Conservation (phyloP, 2,113 vertebrate species). For the Rhea americana region DNA sequence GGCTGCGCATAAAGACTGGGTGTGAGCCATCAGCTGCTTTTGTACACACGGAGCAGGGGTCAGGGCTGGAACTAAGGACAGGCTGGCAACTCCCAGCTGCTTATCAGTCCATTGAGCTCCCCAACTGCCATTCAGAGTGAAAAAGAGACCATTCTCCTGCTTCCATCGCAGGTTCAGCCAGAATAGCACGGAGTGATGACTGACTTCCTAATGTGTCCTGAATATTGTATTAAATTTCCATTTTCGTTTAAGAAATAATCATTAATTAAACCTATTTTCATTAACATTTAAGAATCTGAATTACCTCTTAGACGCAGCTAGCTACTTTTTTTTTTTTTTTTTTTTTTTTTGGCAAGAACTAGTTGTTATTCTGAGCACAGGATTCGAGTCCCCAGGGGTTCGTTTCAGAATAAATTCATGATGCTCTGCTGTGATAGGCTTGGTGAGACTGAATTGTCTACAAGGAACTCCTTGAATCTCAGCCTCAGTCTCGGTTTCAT, state of each 20-base stretch:
- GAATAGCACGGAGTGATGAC: not conserved
- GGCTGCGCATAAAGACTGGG: not conserved
- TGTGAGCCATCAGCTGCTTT: not conserved
- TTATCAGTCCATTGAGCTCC: not conserved
- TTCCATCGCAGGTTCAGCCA: not conserved
- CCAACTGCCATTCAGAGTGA: not conserved
- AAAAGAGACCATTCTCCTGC: not conserved
- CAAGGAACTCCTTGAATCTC: not conserved
- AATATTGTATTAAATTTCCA: not conserved
- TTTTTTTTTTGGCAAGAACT: not conserved
- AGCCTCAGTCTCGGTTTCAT: constrained; percentile 13
- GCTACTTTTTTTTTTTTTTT: too few relatives aligned
- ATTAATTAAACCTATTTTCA: not conserved
- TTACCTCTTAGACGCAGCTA: not conserved
- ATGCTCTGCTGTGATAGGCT: not conserved
- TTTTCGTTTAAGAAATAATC: not conserved
- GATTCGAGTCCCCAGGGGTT: not conserved
- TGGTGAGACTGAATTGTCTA: not conserved
- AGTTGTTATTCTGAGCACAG: not conserved
- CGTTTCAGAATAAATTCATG: constrained; percentile 14
- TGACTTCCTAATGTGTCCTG: not conserved
- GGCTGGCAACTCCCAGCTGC: not conserved
- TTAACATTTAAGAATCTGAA: not conserved
- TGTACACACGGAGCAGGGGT: not conserved
- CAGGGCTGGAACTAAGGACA: not conserved